Base-by-base conservation (phyloP, 2,888 invertebrate genomes). In the Oligia fasciuncula region DNA sequence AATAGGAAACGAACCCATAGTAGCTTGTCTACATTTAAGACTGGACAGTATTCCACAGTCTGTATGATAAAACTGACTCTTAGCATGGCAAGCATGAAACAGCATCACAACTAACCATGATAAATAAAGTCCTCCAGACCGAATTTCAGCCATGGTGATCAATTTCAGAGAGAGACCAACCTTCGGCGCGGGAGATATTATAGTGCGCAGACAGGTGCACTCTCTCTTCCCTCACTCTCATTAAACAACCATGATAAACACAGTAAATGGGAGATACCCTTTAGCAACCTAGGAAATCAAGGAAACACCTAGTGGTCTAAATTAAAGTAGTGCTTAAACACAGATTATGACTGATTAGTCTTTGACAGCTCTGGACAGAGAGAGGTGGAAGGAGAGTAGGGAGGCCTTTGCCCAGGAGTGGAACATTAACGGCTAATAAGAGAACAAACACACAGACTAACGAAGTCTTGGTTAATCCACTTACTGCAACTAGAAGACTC, bases 391-490 rank as follows among this genome's bases (percentile, higher is more conserved):
- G 57, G 11, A 11, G 23, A 23, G 11, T 57, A 57, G 57, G 57
- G 23, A 9, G 11, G 9, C 3, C 11, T n/a, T 60, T 11, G n/a
- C 11, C 57, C n/a, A 60, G n/a, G 1, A 11, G 1, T n/a, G 23
- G 57, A 3, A 57, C 2, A 54, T 19, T 23, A 19, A 23, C 6
- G 23, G 23, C 54, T 54, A 19, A 6, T 54, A 57, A 57, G 8
- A 57, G 19, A 57, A 23, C 46, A 46, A 5, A 57, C 17, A 17
- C 5, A 63, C 1, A 57, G 17, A 4, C 17, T 57, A 40, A 67
- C 19, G 40, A 35, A 70, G 54, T 57, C 23, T 73, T 46, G 23
- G 40, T 51, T 63, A 60, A 81, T 40, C 23, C 19, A 73, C 9
- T 43, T 57, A 71, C 11, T 43, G 54, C 29, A 23, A 54, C n/a